Evolutionary conservation across 2,797 vertebrate species (phyloP).

Genomic region (Enteromius paludinosus): DNA sequence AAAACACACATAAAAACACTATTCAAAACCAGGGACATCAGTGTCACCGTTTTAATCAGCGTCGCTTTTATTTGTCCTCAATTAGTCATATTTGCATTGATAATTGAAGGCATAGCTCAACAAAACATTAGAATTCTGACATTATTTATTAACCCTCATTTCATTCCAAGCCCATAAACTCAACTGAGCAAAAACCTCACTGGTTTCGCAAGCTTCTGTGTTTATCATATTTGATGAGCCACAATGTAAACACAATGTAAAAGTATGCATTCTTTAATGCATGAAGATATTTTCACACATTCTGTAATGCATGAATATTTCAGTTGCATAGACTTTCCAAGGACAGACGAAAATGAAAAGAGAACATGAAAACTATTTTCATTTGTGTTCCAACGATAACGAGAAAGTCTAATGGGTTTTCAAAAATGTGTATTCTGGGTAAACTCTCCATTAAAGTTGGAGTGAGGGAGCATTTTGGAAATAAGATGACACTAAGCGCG

Average conservation of each 20-base stretch:
- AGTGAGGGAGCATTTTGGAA: background rate
- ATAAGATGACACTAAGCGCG: background rate
- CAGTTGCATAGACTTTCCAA: background rate
- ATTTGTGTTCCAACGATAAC: background rate
- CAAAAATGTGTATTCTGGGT: background rate
- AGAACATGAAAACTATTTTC: background rate
- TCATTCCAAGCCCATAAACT: background rate
- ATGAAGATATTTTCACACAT: background rate
- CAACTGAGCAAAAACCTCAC: background rate
- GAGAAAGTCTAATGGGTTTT: background rate
- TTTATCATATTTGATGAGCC: background rate
- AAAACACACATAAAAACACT: conserved; percentile 1
- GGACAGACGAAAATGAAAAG: background rate
- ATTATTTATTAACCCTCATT: background rate
- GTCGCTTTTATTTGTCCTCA: background rate
- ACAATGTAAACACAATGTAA: no score
- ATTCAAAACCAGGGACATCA: background rate
- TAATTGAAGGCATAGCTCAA: background rate
- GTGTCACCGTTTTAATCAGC: background rate
- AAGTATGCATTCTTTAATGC: background rate
- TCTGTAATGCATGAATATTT: background rate
- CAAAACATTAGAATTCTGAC: background rate
- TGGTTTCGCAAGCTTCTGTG: background rate
- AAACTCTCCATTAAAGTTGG: background rate
- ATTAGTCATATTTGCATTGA: background rate